A percentile compares a stretch with the other conserved stretches of the same genome.
phyloP scores from a whole-genome alignment of 1,140 invertebrate genomes.

The Apis laboriosa region DNA sequence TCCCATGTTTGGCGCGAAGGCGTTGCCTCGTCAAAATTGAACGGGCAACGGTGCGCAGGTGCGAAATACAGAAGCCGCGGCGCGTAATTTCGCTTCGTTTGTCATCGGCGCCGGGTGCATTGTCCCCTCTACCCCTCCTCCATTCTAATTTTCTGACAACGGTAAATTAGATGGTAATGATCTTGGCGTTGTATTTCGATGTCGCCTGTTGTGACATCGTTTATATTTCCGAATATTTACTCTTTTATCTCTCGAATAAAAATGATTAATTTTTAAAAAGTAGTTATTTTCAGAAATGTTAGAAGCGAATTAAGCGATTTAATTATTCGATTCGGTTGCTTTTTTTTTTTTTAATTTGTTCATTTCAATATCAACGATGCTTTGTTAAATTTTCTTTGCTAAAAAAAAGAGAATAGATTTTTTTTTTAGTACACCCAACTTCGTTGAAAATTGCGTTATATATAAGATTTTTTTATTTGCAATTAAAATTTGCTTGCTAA shows the following conservation, averaged over 20 bases:
- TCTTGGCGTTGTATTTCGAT: background rate
- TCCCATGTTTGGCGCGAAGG: background rate
- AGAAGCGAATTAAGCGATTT: too few species aligned
- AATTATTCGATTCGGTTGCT: too few species aligned
- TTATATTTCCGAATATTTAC: too few species aligned
- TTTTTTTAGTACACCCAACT: too few species aligned
- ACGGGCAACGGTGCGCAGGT: background rate
- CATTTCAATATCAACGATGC: too few species aligned
- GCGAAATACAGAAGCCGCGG: conserved; percentile 1
- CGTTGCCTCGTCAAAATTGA: conserved; percentile 14
- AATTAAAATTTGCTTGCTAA: too few species aligned
- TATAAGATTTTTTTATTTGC: too few species aligned
- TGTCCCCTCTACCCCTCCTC: conserved; percentile 4
- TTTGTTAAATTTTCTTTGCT: too few species aligned
- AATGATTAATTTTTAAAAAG: background rate
- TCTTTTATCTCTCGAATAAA: background rate
- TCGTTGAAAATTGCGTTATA: too few species aligned
- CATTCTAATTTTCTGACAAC: conserved; percentile 23
- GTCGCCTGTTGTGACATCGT: background rate
- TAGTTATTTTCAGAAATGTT: too few species aligned
- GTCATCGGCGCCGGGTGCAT: conserved; percentile 1
- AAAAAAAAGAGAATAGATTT: too few species aligned
- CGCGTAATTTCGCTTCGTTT: conserved; percentile 29
- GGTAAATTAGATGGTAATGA: background rate
- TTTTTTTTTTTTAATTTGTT: too few species aligned